These are phyloP conservation scores for Danio aesculapii DNA, from an alignment of 2,797 vertebrate species.

Conservation along the genomic window DNA sequence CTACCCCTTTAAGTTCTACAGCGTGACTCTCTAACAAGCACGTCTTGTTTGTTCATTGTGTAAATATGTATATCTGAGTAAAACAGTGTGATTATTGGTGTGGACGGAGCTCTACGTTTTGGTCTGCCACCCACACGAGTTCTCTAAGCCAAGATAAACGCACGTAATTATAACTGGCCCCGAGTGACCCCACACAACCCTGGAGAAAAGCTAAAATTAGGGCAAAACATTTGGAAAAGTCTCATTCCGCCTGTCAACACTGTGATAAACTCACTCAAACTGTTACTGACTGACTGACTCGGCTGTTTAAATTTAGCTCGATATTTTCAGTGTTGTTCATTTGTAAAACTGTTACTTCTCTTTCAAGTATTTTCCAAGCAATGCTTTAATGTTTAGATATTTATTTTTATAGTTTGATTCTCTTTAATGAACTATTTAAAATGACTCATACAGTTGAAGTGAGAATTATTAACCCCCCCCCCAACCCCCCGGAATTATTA, in stretches of 20 bases:
- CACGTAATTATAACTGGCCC: slow-evolving; percentile 15
- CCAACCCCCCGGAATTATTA: no score
- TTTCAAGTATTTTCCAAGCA: not conserved
- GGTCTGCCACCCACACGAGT: slow-evolving; percentile 47
- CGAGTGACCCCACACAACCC: slow-evolving; percentile 28
- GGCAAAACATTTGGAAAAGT: slow-evolving; percentile 7
- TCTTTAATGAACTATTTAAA: not conserved
- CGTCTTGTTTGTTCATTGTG: slow-evolving; percentile 19
- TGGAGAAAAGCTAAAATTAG: slow-evolving; percentile 8
- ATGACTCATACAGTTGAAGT: no score
- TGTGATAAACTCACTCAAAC: slow-evolving; percentile 15
- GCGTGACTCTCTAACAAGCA: slow-evolving; percentile 29
- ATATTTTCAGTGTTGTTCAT: not conserved
- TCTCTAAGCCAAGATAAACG: slow-evolving; percentile 10
- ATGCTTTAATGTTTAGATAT: no score
- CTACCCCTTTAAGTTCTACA: slow-evolving; percentile 22
- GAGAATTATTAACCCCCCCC: no score
- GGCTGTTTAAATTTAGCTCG: no score
- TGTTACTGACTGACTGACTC: slow-evolving; percentile 30
- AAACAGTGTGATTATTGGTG: slow-evolving; percentile 46
- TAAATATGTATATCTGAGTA: slow-evolving; percentile 49
- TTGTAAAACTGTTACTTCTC: no score
- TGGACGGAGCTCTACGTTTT: slow-evolving; percentile 25
- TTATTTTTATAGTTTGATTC: not conserved
- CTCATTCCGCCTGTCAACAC: not conserved